phyloP scores from a whole-genome alignment of 2,797 vertebrate genomes.

The Enteromius trimaculatus region DNA sequence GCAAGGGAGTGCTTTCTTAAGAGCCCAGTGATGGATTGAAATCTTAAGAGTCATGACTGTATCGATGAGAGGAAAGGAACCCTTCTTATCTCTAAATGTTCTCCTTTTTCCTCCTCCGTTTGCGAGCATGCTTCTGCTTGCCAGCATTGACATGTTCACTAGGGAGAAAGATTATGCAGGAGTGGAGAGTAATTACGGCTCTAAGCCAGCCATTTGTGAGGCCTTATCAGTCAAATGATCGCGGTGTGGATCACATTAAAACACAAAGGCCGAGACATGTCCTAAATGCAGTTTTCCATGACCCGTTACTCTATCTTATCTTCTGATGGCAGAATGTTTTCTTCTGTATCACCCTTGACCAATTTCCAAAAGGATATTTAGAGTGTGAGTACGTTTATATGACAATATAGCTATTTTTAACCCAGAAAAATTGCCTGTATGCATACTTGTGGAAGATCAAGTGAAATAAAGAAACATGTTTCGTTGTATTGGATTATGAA shows the following conservation, averaged over 20 bases:
- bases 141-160: constrained; percentile 62
- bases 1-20: constrained; percentile 59
- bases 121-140: constrained; percentile 39
- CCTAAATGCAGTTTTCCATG: constrained; percentile 7
- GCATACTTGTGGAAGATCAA: not conserved
- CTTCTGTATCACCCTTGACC: not conserved
- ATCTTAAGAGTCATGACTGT: constrained; percentile 49
- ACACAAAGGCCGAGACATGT: constrained; percentile 46
- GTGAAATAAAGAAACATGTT: not conserved
- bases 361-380: constrained; percentile 10
- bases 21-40: constrained; percentile 58
- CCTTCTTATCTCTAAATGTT: constrained; percentile 69
- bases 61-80: constrained; percentile 52
- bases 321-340: not conserved
- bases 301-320: constrained; percentile 17
- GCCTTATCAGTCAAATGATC: constrained; percentile 66
- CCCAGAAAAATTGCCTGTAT: not conserved
- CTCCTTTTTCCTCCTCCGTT: constrained; percentile 57
- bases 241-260: constrained; percentile 64
- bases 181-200: constrained; percentile 69
- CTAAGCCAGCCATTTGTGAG: constrained; percentile 63
- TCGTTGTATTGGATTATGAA: not conserved
- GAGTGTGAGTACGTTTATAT: not conserved
- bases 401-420: not conserved
- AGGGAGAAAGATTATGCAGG: constrained; percentile 63